phyloP scores from a whole-genome alignment of 2,797 vertebrate genomes.

The Champsocephalus gunnari region DNA sequence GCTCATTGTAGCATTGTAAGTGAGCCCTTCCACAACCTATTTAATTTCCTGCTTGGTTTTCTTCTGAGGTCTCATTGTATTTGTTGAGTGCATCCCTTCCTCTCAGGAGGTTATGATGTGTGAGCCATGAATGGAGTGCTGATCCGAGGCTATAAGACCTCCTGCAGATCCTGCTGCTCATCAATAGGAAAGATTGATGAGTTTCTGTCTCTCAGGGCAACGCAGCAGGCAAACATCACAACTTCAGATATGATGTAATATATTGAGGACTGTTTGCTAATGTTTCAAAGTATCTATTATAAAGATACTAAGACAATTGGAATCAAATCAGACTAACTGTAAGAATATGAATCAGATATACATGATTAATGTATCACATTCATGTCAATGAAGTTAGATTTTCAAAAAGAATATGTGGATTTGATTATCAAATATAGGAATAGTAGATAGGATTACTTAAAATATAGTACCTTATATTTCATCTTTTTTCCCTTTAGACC shows the following conservation, averaged over 20 bases:
- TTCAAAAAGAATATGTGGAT: not conserved
- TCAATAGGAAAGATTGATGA: not conserved
- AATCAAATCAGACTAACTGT: not conserved
- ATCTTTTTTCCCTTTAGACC: no score
- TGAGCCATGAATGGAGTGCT: not conserved
- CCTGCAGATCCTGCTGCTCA: not conserved
- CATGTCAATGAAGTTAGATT: no score
- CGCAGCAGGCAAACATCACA: not conserved
- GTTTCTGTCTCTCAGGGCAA: not conserved
- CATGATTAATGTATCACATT: no score
- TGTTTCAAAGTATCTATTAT: not conserved
- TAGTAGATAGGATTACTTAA: no score
- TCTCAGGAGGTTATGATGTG: not conserved
- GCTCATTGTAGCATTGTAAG: no score
- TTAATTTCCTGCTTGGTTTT: not conserved
- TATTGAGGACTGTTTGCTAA: not conserved
- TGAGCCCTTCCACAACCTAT: no score
- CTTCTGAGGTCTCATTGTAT: not conserved
- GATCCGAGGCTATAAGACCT: not conserved
- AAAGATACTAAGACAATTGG: not conserved
- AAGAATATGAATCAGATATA: no score
- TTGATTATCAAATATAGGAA: not conserved
- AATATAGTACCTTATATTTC: no score
- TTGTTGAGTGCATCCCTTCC: not conserved
- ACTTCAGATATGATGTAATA: no score